Percentiles rank a stretch among this genome's conserved stretches.
Conservation (phyloP, 1,140 invertebrate species). For the Neodiprion virginianus region DNA sequence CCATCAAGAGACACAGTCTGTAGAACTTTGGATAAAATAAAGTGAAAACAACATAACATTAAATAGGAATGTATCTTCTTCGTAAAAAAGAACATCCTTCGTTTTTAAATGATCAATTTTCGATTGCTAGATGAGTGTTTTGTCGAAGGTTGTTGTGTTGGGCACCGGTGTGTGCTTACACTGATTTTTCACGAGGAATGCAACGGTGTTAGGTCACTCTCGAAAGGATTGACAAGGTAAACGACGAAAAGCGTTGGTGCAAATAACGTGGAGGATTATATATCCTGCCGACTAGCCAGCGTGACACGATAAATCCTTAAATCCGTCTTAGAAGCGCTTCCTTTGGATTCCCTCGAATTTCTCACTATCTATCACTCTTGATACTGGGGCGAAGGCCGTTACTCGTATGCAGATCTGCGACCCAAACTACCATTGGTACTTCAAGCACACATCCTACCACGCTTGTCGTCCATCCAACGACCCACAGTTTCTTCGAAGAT, state of each 20-base stretch:
- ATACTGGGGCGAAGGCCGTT: neutral
- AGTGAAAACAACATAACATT: no score
- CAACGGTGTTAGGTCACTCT: no score
- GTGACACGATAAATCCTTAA: conserved; percentile 1
- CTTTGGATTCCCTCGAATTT: conserved; percentile 1
- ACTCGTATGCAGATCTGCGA: neutral
- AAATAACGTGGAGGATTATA: conserved; percentile 1
- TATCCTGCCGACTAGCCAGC: neutral
- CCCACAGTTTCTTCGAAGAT: neutral
- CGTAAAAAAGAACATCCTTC: no score
- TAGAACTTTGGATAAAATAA: no score
- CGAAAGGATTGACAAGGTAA: no score
- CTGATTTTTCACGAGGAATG: no score
- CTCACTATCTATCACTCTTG: neutral
- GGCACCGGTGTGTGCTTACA: no score
- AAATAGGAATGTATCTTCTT: no score
- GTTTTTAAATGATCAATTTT: no score
- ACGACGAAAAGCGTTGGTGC: neutral
- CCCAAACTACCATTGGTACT: neutral
- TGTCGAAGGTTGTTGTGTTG: no score
- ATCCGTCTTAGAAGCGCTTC: neutral
- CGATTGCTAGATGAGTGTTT: no score
- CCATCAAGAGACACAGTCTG: no score
- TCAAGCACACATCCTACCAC: neutral
- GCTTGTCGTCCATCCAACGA: neutral